A percentile compares a stretch with the other conserved stretches of the same genome.
Evolutionary conservation across 2,888 invertebrate genomes (phyloP).

Genomic region (Ptilodon capucinus): DNA sequence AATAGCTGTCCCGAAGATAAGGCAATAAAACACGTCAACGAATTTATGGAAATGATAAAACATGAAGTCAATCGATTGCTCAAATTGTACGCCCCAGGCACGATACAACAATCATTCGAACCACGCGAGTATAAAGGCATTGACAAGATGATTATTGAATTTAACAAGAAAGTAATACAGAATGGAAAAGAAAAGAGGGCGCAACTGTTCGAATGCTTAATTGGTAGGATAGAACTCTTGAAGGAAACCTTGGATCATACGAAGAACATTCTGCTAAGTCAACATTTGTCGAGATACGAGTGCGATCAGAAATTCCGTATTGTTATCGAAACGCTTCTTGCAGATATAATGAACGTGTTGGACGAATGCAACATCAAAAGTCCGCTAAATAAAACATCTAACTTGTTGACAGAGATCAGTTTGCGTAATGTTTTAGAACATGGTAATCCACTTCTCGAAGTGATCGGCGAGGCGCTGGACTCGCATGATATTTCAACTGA

Average conservation of each 20-base stretch:
- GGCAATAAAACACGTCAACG: not conserved
- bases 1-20: not conserved
- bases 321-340: conserved; percentile 6
- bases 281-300: conserved; percentile 3
- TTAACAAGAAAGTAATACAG: not conserved
- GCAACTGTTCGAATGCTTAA: conserved; percentile 3
- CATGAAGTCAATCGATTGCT: not conserved
- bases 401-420: conserved; percentile 3
- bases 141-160: not conserved
- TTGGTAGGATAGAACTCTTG: conserved; percentile 1
- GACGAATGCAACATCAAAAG: not conserved
- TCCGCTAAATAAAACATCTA: conserved; percentile 5
- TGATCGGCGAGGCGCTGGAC: conserved; percentile 5
- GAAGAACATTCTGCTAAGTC: not conserved
- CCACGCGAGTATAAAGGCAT: not conserved
- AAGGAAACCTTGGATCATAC: conserved; percentile 1
- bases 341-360: conserved; percentile 12
- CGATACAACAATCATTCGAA: not conserved
- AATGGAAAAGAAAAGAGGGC: not conserved
- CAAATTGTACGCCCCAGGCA: not conserved
- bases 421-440: conserved; percentile 13
- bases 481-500: conserved; percentile 6
- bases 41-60: not conserved
- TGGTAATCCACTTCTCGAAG: conserved; percentile 15
- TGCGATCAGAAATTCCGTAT: conserved; percentile 6